phyloP scores from a whole-genome alignment of 1,140 invertebrate genomes.

The Caenorhabditis brenneri region DNA sequence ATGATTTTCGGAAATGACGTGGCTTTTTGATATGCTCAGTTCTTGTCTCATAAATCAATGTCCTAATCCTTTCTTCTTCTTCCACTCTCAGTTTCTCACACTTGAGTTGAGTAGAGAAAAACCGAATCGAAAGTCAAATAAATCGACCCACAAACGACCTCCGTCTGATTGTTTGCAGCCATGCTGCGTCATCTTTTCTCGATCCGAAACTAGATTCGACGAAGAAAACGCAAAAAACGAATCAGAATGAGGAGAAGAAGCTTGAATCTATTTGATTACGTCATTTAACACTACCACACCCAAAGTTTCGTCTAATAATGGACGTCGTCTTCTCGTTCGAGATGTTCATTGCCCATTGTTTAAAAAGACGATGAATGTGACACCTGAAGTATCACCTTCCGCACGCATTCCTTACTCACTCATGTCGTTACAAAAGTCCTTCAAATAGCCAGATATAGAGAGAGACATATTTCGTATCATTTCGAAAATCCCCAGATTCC shows the following conservation, averaged over 20 bases:
- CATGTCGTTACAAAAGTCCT: background rate
- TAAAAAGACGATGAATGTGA: background rate
- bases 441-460: background rate
- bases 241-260: background rate
- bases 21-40: background rate
- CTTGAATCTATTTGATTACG: conserved; percentile 20
- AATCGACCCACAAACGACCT: conserved; percentile 1
- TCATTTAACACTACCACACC: background rate
- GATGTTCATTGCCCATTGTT: background rate
- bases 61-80: background rate
- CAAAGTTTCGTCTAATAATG: background rate
- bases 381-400: background rate
- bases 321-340: conserved; percentile 10
- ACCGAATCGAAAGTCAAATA: conserved; percentile 18
- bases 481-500: background rate
- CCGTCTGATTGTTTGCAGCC: conserved; percentile 16
- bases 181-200: conserved; percentile 3
- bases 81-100: background rate
- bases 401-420: background rate
- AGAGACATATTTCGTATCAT: conserved; percentile 5
- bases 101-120: background rate
- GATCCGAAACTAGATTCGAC: background rate
- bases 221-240: background rate
- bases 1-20: background rate
- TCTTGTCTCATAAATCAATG: background rate